Evolutionary conservation across 2,888 invertebrate genomes (phyloP).

Genomic region (Stenchaetothrips biformis): DNA sequence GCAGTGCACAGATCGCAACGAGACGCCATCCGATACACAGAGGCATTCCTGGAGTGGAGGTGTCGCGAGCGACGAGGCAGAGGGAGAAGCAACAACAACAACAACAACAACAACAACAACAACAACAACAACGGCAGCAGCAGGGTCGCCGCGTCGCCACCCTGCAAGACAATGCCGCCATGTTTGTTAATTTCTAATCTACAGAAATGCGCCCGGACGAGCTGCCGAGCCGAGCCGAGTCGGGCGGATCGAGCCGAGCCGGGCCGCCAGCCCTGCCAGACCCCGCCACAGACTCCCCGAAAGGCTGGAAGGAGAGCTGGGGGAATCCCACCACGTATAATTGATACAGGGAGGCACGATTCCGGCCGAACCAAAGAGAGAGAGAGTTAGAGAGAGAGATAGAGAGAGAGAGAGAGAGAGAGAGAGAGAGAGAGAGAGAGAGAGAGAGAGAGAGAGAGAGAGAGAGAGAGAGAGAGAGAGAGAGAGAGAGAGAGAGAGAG

Average conservation of each 20-base stretch:
- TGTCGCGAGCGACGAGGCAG: too few species aligned
- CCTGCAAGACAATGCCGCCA: constrained; percentile 14
- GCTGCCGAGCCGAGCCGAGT: background rate
- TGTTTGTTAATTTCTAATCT: constrained; percentile 24
- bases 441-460: constrained; percentile 27
- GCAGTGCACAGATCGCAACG: too few species aligned
- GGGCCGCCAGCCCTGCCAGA: background rate
- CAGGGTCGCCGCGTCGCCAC: background rate
- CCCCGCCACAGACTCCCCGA: background rate
- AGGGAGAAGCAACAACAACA: too few species aligned
- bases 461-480: constrained; percentile 27
- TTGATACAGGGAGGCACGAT: background rate
- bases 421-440: constrained; percentile 30
- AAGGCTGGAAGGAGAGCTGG: background rate
- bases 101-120: too few species aligned
- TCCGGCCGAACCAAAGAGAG: background rate
- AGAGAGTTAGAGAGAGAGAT: constrained; percentile 28
- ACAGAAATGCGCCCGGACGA: background rate
- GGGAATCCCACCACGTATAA: constrained; percentile 7
- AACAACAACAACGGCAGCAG: too few species aligned
- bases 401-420: constrained; percentile 31
- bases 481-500: too few species aligned
- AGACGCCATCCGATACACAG: too few species aligned
- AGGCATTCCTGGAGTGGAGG: too few species aligned
- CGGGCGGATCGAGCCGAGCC: background rate